Conservation (phyloP, 2,113 vertebrate species). For the Erpornis zantholeuca region DNA sequence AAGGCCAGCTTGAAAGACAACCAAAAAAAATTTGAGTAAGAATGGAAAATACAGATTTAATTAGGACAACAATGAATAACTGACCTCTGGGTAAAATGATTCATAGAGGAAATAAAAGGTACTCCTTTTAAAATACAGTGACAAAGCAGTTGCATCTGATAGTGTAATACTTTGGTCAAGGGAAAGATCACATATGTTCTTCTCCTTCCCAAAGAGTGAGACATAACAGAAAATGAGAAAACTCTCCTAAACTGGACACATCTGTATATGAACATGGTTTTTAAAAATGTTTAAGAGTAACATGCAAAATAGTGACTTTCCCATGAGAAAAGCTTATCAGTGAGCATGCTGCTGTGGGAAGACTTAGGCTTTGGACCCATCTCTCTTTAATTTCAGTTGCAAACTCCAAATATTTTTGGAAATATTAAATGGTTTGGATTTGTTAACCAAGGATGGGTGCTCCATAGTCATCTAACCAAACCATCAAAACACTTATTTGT, state of each 20-base stretch:
- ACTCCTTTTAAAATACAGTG: not conserved
- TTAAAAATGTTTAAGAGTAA: not conserved
- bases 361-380: not conserved
- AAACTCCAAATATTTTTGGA: not conserved
- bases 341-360: not conserved
- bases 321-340: not conserved
- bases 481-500: not conserved
- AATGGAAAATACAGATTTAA: not conserved
- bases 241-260: not conserved
- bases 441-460: not conserved
- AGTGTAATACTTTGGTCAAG: not conserved
- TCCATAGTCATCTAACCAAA: not conserved
- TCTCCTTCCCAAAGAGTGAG: not conserved
- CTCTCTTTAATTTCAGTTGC: constrained; percentile 28
- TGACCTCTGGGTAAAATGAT: not conserved
- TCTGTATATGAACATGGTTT: not conserved
- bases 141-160: not conserved
- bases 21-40: not conserved
- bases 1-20: not conserved
- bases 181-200: not conserved
- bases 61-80: not conserved
- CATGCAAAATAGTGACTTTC: not conserved
- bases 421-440: not conserved
- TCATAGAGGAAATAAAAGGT: not conserved
- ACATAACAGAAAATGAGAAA: not conserved